phyloP scores from a whole-genome alignment of 2,797 vertebrate genomes.

The Mus caroli region DNA sequence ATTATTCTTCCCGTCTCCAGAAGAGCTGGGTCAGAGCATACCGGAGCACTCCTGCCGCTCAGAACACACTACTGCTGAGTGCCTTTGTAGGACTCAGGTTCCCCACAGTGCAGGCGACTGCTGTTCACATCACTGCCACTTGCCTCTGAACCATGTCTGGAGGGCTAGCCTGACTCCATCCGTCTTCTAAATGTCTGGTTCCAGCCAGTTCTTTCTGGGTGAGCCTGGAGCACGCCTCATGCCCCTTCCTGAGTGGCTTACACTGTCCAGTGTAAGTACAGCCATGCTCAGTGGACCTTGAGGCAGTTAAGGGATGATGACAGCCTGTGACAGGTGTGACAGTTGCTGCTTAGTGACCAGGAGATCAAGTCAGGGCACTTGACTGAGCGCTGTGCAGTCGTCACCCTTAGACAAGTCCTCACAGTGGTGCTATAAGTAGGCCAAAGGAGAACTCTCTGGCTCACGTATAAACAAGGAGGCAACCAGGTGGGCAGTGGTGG shows the following conservation, averaged over 20 bases:
- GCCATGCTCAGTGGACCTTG: not conserved
- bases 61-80: not conserved
- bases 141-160: not conserved
- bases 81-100: no score
- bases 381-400: not conserved
- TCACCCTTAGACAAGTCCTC: not conserved
- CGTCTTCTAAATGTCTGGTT: not conserved
- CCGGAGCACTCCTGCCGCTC: not conserved
- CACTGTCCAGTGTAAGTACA: not conserved
- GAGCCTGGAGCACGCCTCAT: not conserved
- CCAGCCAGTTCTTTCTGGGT: not conserved
- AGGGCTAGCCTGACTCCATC: not conserved
- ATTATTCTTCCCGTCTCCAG: not conserved
- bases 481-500: not conserved
- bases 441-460: not conserved
- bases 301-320: not conserved
- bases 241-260: not conserved
- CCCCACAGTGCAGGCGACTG: not conserved
- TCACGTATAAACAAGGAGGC: not conserved
- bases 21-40: not conserved
- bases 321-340: not conserved
- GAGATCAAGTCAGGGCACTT: not conserved
- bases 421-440: fast-evolving
- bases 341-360: not conserved
- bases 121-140: fast-evolving